Evolutionary conservation across 2,113 vertebrate genomes (phyloP).

Genomic region (Nothoprocta perdicaria): DNA sequence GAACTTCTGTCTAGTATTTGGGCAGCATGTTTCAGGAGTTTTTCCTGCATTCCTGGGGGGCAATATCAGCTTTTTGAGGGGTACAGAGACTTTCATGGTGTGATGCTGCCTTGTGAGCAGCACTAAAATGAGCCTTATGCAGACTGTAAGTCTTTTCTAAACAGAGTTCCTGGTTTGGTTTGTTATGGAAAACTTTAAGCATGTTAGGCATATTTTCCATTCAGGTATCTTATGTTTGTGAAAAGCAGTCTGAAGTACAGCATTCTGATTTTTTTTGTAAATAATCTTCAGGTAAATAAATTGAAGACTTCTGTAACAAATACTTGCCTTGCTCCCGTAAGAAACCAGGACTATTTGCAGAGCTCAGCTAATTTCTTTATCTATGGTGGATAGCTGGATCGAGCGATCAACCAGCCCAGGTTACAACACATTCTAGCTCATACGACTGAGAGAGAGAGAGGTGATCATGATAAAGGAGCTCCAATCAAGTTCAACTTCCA

Average conservation of each 20-base stretch:
- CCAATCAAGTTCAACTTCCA: not conserved
- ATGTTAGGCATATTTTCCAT: not conserved
- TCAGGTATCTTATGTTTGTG: not conserved
- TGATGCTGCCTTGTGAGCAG: not conserved
- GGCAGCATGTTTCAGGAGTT: not conserved
- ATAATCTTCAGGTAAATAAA: constrained; percentile 11
- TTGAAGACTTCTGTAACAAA: constrained; percentile 1
- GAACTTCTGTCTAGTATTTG: not conserved
- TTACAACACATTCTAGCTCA: not conserved
- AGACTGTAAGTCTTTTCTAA: not conserved
- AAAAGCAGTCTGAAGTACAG: not conserved
- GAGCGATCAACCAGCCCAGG: not conserved
- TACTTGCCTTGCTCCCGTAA: not conserved
- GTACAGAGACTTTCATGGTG: not conserved
- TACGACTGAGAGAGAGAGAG: not conserved
- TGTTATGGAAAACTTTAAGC: constrained; percentile 31
- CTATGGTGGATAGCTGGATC: not conserved
- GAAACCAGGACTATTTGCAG: not conserved
- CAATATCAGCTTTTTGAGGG: not conserved
- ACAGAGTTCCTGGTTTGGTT: not conserved
- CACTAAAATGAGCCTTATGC: constrained; percentile 38
- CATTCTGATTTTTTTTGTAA: not conserved
- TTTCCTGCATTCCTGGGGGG: not conserved
- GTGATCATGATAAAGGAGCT: not conserved
- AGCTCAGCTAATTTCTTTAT: not conserved